These are phyloP conservation scores for Trachelus iudaicus DNA, from an alignment of 2,888 invertebrate species.

Conservation along the genomic window DNA sequence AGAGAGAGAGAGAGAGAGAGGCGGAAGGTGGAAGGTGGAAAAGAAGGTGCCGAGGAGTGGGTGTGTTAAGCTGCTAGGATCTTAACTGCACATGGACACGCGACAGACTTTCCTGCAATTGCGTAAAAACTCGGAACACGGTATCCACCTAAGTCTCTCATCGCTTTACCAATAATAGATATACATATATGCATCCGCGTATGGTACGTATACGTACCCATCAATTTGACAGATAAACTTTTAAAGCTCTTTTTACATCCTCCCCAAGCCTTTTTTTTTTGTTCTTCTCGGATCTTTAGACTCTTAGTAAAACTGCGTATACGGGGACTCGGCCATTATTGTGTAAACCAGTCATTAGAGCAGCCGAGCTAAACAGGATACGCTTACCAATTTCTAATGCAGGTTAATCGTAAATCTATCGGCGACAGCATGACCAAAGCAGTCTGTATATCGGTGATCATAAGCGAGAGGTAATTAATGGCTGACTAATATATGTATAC, in stretches of 20 bases:
- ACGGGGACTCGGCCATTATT: neutral
- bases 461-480: conserved; percentile 52
- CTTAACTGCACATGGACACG: conserved; percentile 51
- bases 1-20: conserved; percentile 31
- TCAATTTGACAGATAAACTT: neutral
- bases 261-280: neutral
- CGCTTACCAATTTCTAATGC: conserved; percentile 34
- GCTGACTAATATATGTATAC: conserved; percentile 51
- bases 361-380: conserved; percentile 41
- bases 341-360: conserved; percentile 28
- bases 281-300: neutral
- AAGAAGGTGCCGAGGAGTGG: conserved; percentile 23
- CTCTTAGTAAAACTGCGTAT: neutral
- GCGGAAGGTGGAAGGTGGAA: conserved; percentile 51
- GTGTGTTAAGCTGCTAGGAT: conserved; percentile 28
- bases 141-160: neutral
- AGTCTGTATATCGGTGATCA: conserved; percentile 38
- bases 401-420: conserved; percentile 40
- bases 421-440: conserved; percentile 42
- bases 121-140: neutral
- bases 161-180: neutral
- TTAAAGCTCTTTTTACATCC: neutral
- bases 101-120: conserved; percentile 34
- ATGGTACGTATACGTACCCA: neutral
- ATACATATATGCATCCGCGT: neutral